phyloP scores from a whole-genome alignment of 2,888 invertebrate species.

The Euzetes globulus region DNA sequence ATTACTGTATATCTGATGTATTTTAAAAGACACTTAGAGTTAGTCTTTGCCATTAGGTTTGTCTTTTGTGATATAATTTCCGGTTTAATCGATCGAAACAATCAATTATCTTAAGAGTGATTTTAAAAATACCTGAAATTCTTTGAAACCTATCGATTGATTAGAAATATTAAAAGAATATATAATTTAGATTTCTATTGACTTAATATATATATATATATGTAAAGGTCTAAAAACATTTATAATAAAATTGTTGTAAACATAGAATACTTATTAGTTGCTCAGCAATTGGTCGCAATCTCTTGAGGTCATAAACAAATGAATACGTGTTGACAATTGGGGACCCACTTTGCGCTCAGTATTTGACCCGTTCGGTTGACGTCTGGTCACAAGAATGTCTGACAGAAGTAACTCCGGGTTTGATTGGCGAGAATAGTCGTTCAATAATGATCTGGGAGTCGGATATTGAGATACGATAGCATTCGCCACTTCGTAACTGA shows the following conservation, averaged over 20 bases:
- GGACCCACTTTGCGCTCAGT: constrained; percentile 1
- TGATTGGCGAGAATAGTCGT: neutral
- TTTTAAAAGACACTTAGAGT: too few species aligned
- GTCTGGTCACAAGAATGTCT: constrained; percentile 1
- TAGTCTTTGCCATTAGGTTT: too few species aligned
- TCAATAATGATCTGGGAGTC: constrained; percentile 19
- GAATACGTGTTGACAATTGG: neutral
- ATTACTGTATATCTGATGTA: too few species aligned
- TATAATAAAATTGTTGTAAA: neutral
- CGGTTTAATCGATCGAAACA: too few species aligned
- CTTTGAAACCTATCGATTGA: too few species aligned
- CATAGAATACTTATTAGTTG: neutral
- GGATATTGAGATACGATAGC: constrained; percentile 19
- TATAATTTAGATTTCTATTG: too few species aligned
- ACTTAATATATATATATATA: too few species aligned
- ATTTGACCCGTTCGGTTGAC: constrained; percentile 7
- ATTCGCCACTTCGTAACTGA: constrained; percentile 14
- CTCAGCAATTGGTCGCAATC: neutral
- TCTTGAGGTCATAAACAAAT: constrained; percentile 3
- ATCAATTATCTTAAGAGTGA: too few species aligned
- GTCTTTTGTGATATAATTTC: too few species aligned
- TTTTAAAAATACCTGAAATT: too few species aligned
- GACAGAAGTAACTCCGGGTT: neutral
- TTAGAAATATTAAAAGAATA: too few species aligned
- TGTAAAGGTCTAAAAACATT: neutral